phyloP scores from a whole-genome alignment of 2,113 vertebrate genomes.

The Cinclus mexicanus region DNA sequence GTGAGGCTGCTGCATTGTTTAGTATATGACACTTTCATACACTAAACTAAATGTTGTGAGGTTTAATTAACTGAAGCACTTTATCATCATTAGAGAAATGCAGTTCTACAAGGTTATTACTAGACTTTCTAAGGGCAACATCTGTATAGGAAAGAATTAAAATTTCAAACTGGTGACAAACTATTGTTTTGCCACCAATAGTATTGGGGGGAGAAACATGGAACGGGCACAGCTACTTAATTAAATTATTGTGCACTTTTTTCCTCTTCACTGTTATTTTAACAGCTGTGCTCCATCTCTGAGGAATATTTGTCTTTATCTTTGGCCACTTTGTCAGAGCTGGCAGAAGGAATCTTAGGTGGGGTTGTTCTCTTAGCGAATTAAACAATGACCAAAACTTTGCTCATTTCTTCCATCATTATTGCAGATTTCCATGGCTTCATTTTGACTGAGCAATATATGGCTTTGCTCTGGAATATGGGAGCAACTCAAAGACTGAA shows the following conservation, averaged over 20 bases:
- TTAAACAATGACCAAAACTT: conserved; percentile 77
- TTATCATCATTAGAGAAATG: not conserved
- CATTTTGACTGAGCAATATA: conserved; percentile 32
- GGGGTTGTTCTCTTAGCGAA: conserved; percentile 70
- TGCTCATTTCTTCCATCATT: conserved; percentile 73
- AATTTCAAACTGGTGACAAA: not conserved
- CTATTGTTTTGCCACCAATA: not conserved
- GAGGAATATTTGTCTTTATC: conserved; percentile 69
- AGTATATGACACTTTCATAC: not conserved
- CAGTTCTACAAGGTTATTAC: not conserved
- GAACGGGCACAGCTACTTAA: conserved; percentile 42
- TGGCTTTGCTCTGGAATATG: not conserved
- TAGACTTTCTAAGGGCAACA: conserved; percentile 3
- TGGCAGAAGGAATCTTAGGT: conserved; percentile 74
- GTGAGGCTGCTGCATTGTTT: not conserved
- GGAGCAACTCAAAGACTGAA: not conserved
- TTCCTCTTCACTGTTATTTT: not conserved
- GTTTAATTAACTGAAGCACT: conserved; percentile 32
- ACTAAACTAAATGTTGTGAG: not conserved
- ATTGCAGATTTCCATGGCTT: conserved; percentile 71
- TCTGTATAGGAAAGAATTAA: conserved; percentile 4
- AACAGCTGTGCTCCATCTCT: conserved; percentile 64
- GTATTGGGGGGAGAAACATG: not conserved
- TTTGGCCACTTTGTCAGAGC: conserved; percentile 66
- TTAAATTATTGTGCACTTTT: not conserved